Base-by-base conservation (phyloP, 2,113 vertebrate genomes). In the Oxyura jamaicensis region DNA sequence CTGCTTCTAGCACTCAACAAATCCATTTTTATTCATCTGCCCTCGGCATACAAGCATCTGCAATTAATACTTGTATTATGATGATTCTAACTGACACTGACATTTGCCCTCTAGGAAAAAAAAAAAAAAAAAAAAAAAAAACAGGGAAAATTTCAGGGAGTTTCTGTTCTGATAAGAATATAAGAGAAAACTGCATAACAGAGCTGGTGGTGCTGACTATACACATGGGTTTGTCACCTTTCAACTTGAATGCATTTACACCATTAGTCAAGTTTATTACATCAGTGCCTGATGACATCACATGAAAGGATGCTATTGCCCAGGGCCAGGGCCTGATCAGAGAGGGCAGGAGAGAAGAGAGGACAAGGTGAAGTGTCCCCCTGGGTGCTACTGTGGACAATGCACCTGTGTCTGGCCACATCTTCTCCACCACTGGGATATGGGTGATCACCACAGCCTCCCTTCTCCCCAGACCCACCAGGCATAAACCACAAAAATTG, bases 341-440 rank as follows among this genome's bases (percentile, higher is more conserved):
- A 13, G 13, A 1, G 0, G 35, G 48, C 9, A 1, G 2, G 18
- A 28, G 12, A 10, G 29, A 52, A 11, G 2, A 3, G 68, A 16
- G 10, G 29, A 59, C 10, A 14, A 25, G n/a, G 68, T 5, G 2
- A 25, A 42, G 29, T 2, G 1, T 39, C 28, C 85, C 39, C 41
- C 62, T 6, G 63, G 31, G 29, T 1, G 0, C 39, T 23, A 23
- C 48, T 5, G 12, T 50, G 7, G 52, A 29, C 11, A 25, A 23
- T 52, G 50, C 35, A 11, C 22, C 10, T 2, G 1, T 8, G 22
- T 22, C 4, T 0, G 13, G n/a, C 60, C 41, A 46, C 1, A 1
- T 60, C 55, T 55, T 44, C 15, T 28, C 11, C 19, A 2, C n/a
- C 5, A 18, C 59, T 8, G 22, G 41, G 22, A 22, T 25, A 35